Evolutionary conservation across 2,797 vertebrate genomes (phyloP).

Genomic region (Danionella dracula): DNA sequence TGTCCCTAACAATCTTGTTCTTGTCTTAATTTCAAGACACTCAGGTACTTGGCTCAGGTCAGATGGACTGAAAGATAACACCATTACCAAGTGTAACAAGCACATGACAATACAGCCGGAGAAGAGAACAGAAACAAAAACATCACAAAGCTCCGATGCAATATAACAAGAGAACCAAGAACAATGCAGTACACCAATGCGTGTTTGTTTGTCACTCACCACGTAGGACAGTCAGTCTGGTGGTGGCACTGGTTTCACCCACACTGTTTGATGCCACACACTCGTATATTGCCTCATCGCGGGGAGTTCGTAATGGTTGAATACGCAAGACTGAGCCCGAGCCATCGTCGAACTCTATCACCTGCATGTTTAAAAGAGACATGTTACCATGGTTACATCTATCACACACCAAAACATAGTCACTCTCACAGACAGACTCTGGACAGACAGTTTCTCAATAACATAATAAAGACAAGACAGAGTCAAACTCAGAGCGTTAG

Average conservation of each 20-base stretch:
- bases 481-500: slow-evolving; percentile 2
- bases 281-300: slow-evolving; percentile 98
- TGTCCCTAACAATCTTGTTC: too few species aligned
- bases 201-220: too few species aligned
- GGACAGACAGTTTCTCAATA: not conserved
- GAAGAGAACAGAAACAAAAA: too few species aligned
- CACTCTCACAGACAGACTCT: not conserved
- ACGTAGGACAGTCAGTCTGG: slow-evolving; percentile 94
- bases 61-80: too few species aligned
- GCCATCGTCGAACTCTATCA: slow-evolving; percentile 98
- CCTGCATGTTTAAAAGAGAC: slow-evolving; percentile 92
- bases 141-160: too few species aligned
- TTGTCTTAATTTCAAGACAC: too few species aligned
- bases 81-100: too few species aligned
- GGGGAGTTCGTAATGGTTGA: slow-evolving; percentile 91
- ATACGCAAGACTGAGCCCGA: slow-evolving; percentile 98
- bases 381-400: slow-evolving; percentile 77
- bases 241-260: slow-evolving; percentile 92
- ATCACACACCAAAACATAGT: slow-evolving; percentile 30
- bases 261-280: slow-evolving; percentile 96
- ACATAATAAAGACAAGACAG: slow-evolving; percentile 13
- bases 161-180: too few species aligned
- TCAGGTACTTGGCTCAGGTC: too few species aligned
- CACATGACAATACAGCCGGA: too few species aligned
- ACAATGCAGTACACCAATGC: too few species aligned